Base-by-base conservation (phyloP, 2,888 invertebrate genomes). In the Dolichomitus sp. region DNA sequence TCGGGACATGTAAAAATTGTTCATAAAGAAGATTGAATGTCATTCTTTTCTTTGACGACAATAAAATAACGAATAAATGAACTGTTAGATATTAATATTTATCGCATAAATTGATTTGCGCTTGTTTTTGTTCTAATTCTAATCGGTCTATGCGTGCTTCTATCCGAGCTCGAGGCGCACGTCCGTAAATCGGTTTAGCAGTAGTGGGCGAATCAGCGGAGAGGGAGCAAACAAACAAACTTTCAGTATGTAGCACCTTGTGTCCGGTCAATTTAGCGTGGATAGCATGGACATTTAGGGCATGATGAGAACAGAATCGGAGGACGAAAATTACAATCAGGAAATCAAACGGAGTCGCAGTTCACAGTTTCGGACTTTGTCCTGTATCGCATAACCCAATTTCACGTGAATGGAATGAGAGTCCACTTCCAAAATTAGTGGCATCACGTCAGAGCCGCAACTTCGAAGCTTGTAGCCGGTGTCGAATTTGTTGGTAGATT, bases 381-480 rank as follows among this genome's bases (percentile, higher is more conserved):
- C 54, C 33, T 42, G 42, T 19, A 33, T 37, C 33, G 40, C 40
- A 69, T 61, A 50, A 59, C 40, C 59, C 61, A 68, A 69, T 76
- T 69, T 68, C 17, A 50, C 76, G 63, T 11, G 52, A 80, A 52
- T 74, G 63, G 37, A 37, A 12, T 54, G 50, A 17, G 23, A 69
- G n/a, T 42, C 42, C 57, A 45, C 52, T 73, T 52, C 19, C 33
- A 68, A 61, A 83, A 83, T 84, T 84, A 84, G 80, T 66, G 52
- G 61, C 66, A 54, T 30, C 70, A 52, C 14, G 27, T 30, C 17
- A 40, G 63, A 27, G 73, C 37, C 73, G 74, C 54, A 45, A 63
- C 45, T 75, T 63, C 17, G 23, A 40, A 57, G 72, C 68, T 69
- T 52, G 74, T 65, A 80, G 75, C 48, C 4, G 52, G 40, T 63